A percentile compares a stretch with the other conserved stretches of the same genome.
Evolutionary conservation across 1,140 invertebrate genomes (phyloP).

Genomic region (Lasaia peninsularis): DNA sequence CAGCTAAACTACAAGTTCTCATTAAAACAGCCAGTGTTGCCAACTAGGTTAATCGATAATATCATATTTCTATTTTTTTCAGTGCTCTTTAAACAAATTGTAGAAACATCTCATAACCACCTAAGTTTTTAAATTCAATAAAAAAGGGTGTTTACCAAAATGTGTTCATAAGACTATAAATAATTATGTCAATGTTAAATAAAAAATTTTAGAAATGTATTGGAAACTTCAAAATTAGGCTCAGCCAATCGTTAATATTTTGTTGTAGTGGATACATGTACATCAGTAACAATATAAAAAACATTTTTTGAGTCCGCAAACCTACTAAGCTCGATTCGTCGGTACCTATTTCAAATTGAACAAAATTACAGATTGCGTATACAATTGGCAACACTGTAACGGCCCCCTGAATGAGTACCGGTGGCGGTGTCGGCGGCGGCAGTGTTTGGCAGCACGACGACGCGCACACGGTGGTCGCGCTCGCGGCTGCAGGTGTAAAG

Average conservation of each 20-base stretch:
- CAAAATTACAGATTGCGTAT: background rate
- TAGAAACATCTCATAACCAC: too few relatives aligned
- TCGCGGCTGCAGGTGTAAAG: conserved; percentile 40
- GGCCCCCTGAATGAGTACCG: conserved; percentile 17
- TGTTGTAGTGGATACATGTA: too few relatives aligned
- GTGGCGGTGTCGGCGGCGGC: conserved; percentile 22
- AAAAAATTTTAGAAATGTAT: too few relatives aligned
- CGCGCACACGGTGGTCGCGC: conserved; percentile 80
- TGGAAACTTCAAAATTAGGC: too few relatives aligned
- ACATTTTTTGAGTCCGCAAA: background rate
- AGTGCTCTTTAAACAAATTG: too few relatives aligned
- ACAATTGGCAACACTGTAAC: conserved; percentile 15
- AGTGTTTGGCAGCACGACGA: conserved; percentile 84
- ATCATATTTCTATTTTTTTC: too few relatives aligned
- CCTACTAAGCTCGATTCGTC: background rate
- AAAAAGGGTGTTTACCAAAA: too few relatives aligned
- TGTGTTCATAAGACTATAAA: too few relatives aligned
- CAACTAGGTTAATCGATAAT: background rate
- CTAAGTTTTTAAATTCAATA: too few relatives aligned
- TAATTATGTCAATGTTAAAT: too few relatives aligned
- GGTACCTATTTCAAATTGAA: background rate
- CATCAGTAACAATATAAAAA: too few relatives aligned
- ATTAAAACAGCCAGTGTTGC: conserved; percentile 3
- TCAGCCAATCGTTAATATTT: too few relatives aligned
- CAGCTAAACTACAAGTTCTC: background rate